Evolutionary conservation across 2,113 vertebrate species (phyloP).

Genomic region (Athene noctua): DNA sequence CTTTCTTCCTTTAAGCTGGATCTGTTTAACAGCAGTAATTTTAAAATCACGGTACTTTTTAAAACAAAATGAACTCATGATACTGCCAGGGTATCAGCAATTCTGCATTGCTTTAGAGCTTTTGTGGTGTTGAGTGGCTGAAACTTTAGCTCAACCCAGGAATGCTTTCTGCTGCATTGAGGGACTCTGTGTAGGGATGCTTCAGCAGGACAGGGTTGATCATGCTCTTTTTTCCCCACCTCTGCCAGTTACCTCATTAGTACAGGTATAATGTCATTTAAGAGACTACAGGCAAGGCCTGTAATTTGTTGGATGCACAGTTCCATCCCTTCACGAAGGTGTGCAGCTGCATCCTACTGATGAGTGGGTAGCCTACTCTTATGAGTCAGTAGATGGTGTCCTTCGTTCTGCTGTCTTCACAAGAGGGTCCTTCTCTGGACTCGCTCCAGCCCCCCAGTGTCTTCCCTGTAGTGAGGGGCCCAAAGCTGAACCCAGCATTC

Average conservation of each 20-base stretch:
- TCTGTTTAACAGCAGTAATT: not conserved
- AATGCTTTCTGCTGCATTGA: not conserved
- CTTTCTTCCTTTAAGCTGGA: not conserved
- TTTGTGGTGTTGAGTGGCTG: not conserved
- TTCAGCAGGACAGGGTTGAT: not conserved
- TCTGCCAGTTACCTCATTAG: not conserved
- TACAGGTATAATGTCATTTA: not conserved
- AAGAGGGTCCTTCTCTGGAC: no score
- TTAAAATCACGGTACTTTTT: not conserved
- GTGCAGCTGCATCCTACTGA: not conserved
- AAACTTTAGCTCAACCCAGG: not conserved
- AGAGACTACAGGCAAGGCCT: not conserved
- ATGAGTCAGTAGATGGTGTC: not conserved
- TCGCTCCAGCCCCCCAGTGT: no score
- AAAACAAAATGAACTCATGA: not conserved
- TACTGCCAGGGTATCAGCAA: not conserved
- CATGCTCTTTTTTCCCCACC: not conserved
- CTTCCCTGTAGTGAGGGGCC: no score
- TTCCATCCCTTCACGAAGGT: not conserved
- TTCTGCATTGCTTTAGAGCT: not conserved
- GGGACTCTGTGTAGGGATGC: not conserved
- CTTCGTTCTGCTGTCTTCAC: not conserved
- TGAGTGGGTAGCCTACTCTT: no score
- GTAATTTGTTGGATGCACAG: not conserved
- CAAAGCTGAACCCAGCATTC: no score